These are phyloP conservation scores for Metopolophium dirhodum DNA, from an alignment of 1,140 invertebrate species.

Conservation along the genomic window DNA sequence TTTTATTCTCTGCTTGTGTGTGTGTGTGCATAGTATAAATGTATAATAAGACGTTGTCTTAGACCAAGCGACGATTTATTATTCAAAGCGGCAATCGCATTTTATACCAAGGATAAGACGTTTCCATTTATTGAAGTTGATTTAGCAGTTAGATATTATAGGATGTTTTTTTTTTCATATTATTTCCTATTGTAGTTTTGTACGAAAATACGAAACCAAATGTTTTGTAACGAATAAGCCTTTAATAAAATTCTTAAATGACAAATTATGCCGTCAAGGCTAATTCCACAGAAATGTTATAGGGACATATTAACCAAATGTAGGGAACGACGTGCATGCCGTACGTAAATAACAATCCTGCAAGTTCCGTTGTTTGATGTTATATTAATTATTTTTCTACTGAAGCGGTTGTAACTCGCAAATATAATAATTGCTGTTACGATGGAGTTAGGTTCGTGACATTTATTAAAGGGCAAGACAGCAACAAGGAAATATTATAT, in stretches of 20 bases:
- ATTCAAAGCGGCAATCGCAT: not conserved
- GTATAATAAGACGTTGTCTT: not conserved
- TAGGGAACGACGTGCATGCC: conserved; percentile 31
- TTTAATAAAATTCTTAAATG: not conserved
- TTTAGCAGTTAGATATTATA: not conserved
- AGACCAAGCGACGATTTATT: not conserved
- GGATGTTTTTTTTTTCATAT: not conserved
- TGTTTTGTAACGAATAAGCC: not conserved
- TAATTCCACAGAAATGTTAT: not conserved
- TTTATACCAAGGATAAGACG: not conserved
- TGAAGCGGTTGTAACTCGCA: not conserved
- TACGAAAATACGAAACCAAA: not conserved
- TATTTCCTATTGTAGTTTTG: not conserved
- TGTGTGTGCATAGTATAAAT: not conserved
- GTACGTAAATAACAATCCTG: conserved; percentile 28
- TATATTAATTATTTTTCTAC: conserved; percentile 37
- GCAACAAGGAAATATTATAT: not conserved
- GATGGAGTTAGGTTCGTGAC: not conserved
- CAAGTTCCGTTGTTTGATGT: not conserved
- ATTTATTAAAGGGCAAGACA: not conserved
- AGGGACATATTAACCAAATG: not conserved
- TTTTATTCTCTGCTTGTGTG: too few species aligned
- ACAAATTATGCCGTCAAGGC: conserved; percentile 36
- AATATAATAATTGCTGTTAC: conserved; percentile 2
- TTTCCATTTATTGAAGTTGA: not conserved